Percentiles rank a stretch among this genome's conserved stretches.
Conservation (phyloP, 2,113 vertebrate genomes). For the Heterotis niloticus region DNA sequence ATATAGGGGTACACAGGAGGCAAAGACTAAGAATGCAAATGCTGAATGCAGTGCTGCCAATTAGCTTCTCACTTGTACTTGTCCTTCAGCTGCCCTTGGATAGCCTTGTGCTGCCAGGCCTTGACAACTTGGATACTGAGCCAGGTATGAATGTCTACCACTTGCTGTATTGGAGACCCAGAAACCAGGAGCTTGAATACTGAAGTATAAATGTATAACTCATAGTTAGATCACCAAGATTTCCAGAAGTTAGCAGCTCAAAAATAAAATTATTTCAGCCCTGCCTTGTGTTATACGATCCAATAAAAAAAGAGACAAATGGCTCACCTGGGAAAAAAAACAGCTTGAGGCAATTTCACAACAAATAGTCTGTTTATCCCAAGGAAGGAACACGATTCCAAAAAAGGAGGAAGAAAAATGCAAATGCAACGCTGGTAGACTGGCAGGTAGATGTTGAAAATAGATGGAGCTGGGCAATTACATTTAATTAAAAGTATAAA, state of each 20-base stretch:
- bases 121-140: too few species aligned
- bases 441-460: conserved; percentile 27
- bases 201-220: too few species aligned
- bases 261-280: neutral
- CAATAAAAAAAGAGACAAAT: neutral
- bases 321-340: neutral
- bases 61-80: too few species aligned
- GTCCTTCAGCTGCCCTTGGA: too few species aligned
- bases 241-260: neutral
- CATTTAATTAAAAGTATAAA: conserved; percentile 41
- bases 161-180: too few species aligned
- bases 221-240: too few species aligned
- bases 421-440: conserved; percentile 36
- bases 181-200: too few species aligned
- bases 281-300: neutral
- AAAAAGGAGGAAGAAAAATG: conserved; percentile 44
- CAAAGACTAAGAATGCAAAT: too few species aligned
- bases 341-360: neutral
- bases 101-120: too few species aligned
- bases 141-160: too few species aligned
- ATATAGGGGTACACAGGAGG: too few species aligned
- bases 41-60: too few species aligned
- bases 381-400: conserved; percentile 31
- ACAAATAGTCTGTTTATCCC: conserved; percentile 16
- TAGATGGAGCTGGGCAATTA: conserved; percentile 38